Percentiles rank a stretch among this genome's conserved stretches.
phyloP scores from a whole-genome alignment of 2,113 vertebrate species.

The Caretta caretta region DNA sequence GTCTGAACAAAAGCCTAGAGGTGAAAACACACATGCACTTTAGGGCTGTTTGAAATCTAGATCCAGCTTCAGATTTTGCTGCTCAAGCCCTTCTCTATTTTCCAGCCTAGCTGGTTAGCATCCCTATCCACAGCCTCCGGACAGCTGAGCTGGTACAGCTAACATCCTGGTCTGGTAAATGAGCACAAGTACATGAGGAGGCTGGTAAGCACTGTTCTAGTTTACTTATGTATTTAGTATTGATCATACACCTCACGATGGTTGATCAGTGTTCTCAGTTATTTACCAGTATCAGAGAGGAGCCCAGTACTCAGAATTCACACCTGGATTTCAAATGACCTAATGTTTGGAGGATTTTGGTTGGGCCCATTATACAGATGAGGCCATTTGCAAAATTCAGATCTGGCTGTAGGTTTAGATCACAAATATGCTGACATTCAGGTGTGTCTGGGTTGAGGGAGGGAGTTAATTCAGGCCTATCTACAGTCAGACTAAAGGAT shows the following conservation, averaged over 20 bases:
- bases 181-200: not conserved
- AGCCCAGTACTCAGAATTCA: not conserved
- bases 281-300: not conserved
- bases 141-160: not conserved
- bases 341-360: not conserved
- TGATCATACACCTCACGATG: not conserved
- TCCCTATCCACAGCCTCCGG: not conserved
- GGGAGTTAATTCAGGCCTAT: not conserved
- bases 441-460: not conserved
- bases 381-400: not conserved
- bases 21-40: not conserved
- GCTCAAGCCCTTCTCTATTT: not conserved
- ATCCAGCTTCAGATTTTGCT: not conserved
- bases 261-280: not conserved
- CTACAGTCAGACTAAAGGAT: not conserved
- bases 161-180: not conserved
- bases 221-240: not conserved
- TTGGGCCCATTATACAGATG: not conserved
- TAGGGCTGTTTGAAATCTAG: not conserved
- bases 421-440: not conserved
- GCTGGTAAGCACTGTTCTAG: not conserved
- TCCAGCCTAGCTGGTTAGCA: not conserved
- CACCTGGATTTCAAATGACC: not conserved
- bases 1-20: constrained; percentile 1
- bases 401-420: not conserved